These are phyloP conservation scores for Chroicocephalus ridibundus DNA, from an alignment of 2,113 vertebrate genomes.

Conservation along the genomic window DNA sequence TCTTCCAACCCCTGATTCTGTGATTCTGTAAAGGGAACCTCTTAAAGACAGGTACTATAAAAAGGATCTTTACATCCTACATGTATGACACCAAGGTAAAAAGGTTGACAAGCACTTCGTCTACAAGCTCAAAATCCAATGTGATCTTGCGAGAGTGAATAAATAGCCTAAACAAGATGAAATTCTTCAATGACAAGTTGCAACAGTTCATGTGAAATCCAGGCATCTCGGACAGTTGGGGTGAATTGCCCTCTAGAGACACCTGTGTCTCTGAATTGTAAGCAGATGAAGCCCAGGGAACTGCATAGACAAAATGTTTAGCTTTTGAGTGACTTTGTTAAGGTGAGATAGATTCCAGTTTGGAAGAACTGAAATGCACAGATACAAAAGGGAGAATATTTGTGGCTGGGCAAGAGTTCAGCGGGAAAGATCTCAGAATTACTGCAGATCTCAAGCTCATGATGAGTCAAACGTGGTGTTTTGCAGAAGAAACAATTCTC, in stretches of 20 bases:
- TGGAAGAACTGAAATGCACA: conserved; percentile 14
- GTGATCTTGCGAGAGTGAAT: background rate
- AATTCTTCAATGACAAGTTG: background rate
- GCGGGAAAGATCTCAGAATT: conserved; percentile 23
- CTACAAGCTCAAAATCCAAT: background rate
- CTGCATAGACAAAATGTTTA: background rate
- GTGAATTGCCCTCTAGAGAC: background rate
- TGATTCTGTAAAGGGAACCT: background rate
- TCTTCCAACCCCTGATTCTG: background rate
- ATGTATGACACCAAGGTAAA: background rate
- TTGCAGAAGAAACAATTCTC: background rate
- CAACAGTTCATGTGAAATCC: background rate
- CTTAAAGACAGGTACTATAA: background rate
- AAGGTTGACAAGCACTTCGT: background rate
- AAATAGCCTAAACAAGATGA: background rate
- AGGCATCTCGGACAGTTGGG: background rate
- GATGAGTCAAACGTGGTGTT: background rate
- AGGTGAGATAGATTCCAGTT: conserved; percentile 22
- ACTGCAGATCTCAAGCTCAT: background rate
- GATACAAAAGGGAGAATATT: conserved; percentile 10
- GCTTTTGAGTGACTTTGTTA: background rate
- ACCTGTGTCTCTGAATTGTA: background rate
- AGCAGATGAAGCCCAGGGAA: background rate
- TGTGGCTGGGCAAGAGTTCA: conserved; percentile 47
- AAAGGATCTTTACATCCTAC: background rate